Evolutionary conservation across 2,888 invertebrate species (phyloP), one percentile per base, ranked within the genome.

Genomic region (Eubasilissa splendida): DNA sequence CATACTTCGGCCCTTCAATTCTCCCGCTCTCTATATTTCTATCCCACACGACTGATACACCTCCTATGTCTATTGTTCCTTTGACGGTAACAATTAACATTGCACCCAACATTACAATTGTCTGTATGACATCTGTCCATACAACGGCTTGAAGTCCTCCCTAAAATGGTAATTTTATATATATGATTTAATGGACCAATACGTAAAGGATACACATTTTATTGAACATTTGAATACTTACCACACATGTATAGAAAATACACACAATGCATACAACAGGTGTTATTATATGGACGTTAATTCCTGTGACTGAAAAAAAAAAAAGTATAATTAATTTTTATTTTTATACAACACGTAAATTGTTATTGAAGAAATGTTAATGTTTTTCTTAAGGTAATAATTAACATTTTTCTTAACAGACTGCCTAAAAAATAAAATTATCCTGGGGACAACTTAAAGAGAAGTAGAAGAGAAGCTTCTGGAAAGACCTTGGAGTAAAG

Each of bases 191-290:
- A n/a, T 9, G 14, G 22, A 4, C 60, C 12, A 60, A 14, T 60
- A 42, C 42, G 7, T 42, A 42, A n/a, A n/a, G 12, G 14, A 59
- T 59, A n/a, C 1, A 42, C 1, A n/a, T 60, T 22, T n/a, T 60
- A n/a, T 7, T n/a, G n/a, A 60, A 59, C 3, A n/a, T 4, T 60
- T n/a, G 12, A 8, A 33, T 82, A 88, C 92, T 90, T 88, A 95
- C 95, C 88, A 95, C 91, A 81, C 94, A 93, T 0, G 96, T 96
- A 86, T 96, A 95, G 87, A 95, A 94, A 85, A 95, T 96, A 86
- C 95, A 95, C 50, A 96, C 94, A 14, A 93, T 86, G 83, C 95
- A 95, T 4, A 95, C 94, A 22, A 95, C 89, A 1, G 95, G 93
- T 2, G 95, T 94, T 0, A 95, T 91, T 50, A 94, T 90, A 86